phyloP scores from a whole-genome alignment of 2,113 vertebrate species.

The Argyrosomus japonicus region DNA sequence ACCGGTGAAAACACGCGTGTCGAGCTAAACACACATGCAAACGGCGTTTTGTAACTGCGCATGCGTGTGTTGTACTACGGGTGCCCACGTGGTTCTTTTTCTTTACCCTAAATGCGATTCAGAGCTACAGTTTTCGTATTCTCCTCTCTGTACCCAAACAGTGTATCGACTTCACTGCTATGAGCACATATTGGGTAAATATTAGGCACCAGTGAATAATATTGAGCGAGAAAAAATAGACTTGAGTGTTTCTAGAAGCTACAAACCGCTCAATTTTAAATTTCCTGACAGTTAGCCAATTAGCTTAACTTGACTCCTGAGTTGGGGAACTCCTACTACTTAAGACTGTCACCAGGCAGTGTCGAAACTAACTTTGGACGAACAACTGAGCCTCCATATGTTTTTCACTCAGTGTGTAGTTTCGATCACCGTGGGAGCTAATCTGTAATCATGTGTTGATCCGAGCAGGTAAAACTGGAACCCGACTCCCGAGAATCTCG shows the following conservation, averaged over 20 bases:
- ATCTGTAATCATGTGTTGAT: background rate
- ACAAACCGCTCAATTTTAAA: background rate
- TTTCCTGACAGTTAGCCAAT: background rate
- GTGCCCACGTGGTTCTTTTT: background rate
- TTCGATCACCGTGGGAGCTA: background rate
- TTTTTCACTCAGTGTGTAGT: background rate
- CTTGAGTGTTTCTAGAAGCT: background rate
- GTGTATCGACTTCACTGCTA: background rate
- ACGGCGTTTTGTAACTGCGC: constrained; percentile 25
- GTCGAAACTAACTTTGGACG: too few species aligned
- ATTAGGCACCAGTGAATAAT: accelerated
- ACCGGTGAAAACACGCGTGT: constrained; percentile 29
- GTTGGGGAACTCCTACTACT: background rate
- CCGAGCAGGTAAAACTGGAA: constrained; percentile 13
- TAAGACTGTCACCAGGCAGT: background rate
- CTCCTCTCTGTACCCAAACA: too few species aligned
- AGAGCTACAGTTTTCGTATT: too few species aligned
- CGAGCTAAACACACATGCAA: constrained; percentile 25
- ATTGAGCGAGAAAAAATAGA: accelerated
- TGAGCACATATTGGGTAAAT: background rate
- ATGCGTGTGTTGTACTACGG: constrained; percentile 51
- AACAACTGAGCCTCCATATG: background rate
- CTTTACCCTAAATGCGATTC: background rate
- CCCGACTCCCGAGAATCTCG: background rate
- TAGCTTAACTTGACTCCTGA: constrained; percentile 7